Evolutionary conservation across 2,113 vertebrate genomes (phyloP), one percentile per base, ranked within the genome.

Genomic region (Alces alces): DNA sequence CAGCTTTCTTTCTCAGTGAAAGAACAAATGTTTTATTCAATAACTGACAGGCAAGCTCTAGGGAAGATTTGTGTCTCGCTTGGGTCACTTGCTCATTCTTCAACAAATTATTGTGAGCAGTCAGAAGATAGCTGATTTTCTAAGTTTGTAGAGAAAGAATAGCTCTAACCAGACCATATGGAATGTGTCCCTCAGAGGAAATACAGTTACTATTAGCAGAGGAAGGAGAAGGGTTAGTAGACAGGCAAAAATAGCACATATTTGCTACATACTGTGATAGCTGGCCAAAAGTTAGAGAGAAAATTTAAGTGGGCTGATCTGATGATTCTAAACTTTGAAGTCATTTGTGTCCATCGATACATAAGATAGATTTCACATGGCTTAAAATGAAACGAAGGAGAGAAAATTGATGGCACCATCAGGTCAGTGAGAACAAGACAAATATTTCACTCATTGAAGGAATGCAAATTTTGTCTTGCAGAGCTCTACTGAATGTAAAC

Each of bases 301-400:
- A 33, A 58, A 23, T 91, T 70, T 23, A 58, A 28, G 27, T 66
- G 7, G 6, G 39, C 23, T 93, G 17, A 64, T 50, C 15, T 52
- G 86, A 45, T 80, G 39, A 52, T 57, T 57, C 60, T 80, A 86
- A 10, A 36, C 33, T 76, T 89, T 21, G 16, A 61, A 86, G 47
- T 92, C 36, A 92, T 96, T 89, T 19, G 64, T 47, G 33, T 21
- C 13, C 52, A 92, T 30, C 43, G 45, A 88, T 86, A 66, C 47
- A 96, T 14, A 30, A 84, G 86, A 78, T 43, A 39, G 30, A 91
- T 87, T 95, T 97, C 43, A 76, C 98, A 84, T 91, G 87, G 33
- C 89, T 98, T 94, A 92, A 98, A 97, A 86, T 78, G 47, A 97
- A 98, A 98, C 91, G 39, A 66, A 45, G 9, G 47, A 80, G 47